Evolutionary conservation across 2,888 invertebrate species (phyloP).

Genomic region (Acleris emargana): DNA sequence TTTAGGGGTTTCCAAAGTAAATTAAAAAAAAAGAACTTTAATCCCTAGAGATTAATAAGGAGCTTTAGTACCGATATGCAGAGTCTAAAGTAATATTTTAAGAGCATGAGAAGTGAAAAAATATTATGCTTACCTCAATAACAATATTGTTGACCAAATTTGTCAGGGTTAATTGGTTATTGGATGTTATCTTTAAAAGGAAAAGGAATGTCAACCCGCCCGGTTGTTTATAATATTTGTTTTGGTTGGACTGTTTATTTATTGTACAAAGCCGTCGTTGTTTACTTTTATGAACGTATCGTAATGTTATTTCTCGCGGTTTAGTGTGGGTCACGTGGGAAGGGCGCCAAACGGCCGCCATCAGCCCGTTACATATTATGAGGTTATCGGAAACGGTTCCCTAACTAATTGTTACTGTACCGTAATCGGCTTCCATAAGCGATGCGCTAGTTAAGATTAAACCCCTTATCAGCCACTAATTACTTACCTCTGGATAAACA

Average conservation of each 20-base stretch:
- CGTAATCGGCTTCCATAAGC: conserved; percentile 50
- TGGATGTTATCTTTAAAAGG: conserved; percentile 12
- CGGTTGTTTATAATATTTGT: conserved; percentile 4
- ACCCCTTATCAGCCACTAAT: conserved; percentile 61
- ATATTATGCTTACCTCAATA: conserved; percentile 16
- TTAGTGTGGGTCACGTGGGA: not conserved
- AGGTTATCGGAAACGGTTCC: conserved; percentile 27
- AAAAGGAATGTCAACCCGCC: conserved; percentile 4
- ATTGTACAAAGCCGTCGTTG: not conserved
- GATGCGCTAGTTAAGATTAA: conserved; percentile 63
- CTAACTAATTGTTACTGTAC: conserved; percentile 30
- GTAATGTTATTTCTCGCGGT: conserved; percentile 14
- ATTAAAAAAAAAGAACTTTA: too few relatives aligned
- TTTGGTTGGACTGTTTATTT: conserved; percentile 1
- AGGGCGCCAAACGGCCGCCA: conserved; percentile 7
- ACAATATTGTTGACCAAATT: conserved; percentile 16
- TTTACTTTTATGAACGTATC: not conserved
- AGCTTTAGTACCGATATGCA: too few relatives aligned
- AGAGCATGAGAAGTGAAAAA: too few relatives aligned
- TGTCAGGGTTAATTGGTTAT: conserved; percentile 21
- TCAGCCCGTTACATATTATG: conserved; percentile 29
- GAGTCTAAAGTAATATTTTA: too few relatives aligned
- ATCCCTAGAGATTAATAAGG: too few relatives aligned
- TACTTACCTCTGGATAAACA: conserved; percentile 44
- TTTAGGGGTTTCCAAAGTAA: too few relatives aligned